Base-by-base conservation (phyloP, 2,888 invertebrate genomes). In the Xylocampa areola region DNA sequence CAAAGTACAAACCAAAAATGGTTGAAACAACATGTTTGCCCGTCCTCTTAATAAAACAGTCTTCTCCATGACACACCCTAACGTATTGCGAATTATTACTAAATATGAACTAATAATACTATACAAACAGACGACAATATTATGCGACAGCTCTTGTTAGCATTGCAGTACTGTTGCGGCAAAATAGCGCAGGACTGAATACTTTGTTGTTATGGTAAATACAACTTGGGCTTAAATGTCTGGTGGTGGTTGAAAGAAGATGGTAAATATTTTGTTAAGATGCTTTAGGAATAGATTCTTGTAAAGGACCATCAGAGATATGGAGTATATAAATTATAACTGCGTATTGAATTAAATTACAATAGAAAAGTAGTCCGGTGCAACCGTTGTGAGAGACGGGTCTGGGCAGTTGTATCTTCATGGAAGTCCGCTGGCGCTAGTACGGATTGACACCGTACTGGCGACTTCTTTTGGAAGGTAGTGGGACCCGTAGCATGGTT, bases 81-180 rank as follows among this genome's bases (percentile, higher is more conserved):
- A 41, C n/a, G 0, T 7, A 19, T 36, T 25, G 35, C 40, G 10
- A 60, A 45, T 53, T 35, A 66, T 64, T 44, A 60, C 48, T 60
- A 41, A 61, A 54, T 36, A 35, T 48, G 29, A 44, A 48, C 67
- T 60, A 65, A 65, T 58, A 66, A 53, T 44, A 27, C 8, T 59
- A 30, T 30, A 48, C 61, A 60, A 60, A 36, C 19, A 1, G 16
- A 16, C 36, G 45, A 40, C 54, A 36, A 14, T 16, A 23, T 25
- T 47, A 59, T 35, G 37, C 33, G 37, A 36, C 60, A 27, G 25
- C 49, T 64, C 43, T 64, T 44, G 37, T 66, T 48, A 47, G 45
- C 48, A 60, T 60, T 59, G 43, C 60, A 19, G 27, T 7, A 43
- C 43, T 23, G 43, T 32, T 47, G 57, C 37, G 8, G 49, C 7